Conservation (phyloP, 1,140 invertebrate genomes). For the Cydia amplana region DNA sequence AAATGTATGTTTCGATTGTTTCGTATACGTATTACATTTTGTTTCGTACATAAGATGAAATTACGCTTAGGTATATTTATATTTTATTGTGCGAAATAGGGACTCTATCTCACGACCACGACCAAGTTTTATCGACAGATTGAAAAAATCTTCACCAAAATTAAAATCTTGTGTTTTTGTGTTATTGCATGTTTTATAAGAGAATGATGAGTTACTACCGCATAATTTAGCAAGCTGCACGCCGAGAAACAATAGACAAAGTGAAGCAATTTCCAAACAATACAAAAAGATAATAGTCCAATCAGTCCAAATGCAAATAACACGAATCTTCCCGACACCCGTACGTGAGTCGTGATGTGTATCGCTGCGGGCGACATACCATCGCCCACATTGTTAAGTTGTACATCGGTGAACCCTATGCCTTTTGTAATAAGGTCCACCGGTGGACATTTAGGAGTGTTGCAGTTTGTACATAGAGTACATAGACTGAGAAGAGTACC, state of each 20-base stretch:
- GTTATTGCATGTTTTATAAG: neutral
- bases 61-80: no score
- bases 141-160: neutral
- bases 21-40: no score
- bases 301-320: conserved; percentile 21
- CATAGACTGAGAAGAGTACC: no score
- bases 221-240: neutral
- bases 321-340: conserved; percentile 14
- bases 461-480: no score
- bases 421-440: no score
- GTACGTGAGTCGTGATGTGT: conserved; percentile 32
- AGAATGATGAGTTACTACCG: neutral
- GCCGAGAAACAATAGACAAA: conserved; percentile 3
- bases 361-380: neutral
- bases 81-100: neutral
- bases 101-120: no score
- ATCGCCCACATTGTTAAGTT: no score
- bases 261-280: conserved; percentile 11
- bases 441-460: no score
- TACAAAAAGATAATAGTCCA: conserved; percentile 21
- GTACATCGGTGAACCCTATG: no score
- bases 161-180: neutral
- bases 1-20: no score
- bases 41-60: no score
- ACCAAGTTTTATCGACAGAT: neutral